Evolutionary conservation across 2,113 vertebrate genomes (phyloP).

Genomic region (Xyliphius kryptos): DNA sequence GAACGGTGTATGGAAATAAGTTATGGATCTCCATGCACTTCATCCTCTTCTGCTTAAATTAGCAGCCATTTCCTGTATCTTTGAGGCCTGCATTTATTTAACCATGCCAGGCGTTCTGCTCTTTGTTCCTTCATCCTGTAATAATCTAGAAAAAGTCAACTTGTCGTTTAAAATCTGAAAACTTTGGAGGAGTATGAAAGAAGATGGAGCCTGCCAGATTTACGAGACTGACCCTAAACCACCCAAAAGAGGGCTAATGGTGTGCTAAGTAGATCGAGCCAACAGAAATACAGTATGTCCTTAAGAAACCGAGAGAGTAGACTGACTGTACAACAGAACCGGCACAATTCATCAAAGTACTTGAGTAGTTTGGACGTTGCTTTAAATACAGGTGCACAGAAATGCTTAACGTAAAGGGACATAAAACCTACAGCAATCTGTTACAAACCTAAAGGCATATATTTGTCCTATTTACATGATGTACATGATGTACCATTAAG

Average conservation of each 20-base stretch:
- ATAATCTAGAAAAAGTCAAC: conserved; percentile 3
- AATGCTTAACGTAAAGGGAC: not conserved
- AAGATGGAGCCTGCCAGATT: not conserved
- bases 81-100: not conserved
- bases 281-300: conserved; percentile 14
- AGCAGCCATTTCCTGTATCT: not conserved
- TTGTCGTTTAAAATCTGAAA: not conserved
- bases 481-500: no score
- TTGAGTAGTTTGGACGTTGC: no score
- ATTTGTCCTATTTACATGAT: no score
- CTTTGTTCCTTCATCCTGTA: conserved; percentile 1
- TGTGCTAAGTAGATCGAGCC: not conserved
- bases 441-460: no score
- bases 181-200: conserved; percentile 9
- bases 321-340: no score
- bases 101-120: not conserved
- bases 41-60: conserved; percentile 1
- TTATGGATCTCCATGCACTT: conserved; percentile 1
- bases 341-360: no score
- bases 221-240: conserved; percentile 1
- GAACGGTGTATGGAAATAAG: conserved; percentile 31
- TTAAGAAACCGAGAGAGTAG: not conserved
- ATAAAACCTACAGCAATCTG: no score
- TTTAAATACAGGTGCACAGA: not conserved
- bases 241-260: not conserved